Conservation (phyloP, 2,113 vertebrate genomes). For the Alosa alosa region DNA sequence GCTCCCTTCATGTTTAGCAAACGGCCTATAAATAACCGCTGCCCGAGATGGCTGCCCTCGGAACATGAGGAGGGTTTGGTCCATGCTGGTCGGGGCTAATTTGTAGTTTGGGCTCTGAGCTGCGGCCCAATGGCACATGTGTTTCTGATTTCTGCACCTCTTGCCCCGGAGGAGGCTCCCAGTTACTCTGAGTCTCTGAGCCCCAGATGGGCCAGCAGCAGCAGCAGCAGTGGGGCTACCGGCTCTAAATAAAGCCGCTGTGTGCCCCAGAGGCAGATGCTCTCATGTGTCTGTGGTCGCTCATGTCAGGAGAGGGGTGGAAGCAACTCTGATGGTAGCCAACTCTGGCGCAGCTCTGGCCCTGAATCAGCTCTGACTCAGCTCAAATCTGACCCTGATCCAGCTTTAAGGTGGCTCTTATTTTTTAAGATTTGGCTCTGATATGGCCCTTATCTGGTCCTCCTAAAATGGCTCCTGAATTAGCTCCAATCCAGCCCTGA, state of each 20-base stretch:
- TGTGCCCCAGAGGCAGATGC: slow-evolving; percentile 26
- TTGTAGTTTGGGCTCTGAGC: slow-evolving; percentile 35
- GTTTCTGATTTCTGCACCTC: slow-evolving; percentile 36
- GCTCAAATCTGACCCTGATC: not conserved
- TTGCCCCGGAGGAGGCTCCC: slow-evolving; percentile 19
- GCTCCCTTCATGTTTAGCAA: not conserved
- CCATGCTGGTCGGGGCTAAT: slow-evolving; percentile 29
- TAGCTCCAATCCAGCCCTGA: not conserved
- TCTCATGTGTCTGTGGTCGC: slow-evolving; percentile 32
- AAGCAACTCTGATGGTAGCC: not conserved
- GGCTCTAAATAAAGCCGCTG: slow-evolving; percentile 39
- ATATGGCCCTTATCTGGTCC: not conserved
- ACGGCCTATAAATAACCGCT: not conserved
- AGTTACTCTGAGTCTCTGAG: not conserved
- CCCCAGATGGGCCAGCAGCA: not conserved
- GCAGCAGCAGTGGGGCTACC: slow-evolving; percentile 1
- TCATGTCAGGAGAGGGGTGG: not conserved
- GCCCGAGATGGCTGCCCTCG: slow-evolving; percentile 3
- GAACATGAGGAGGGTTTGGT: slow-evolving; percentile 19
- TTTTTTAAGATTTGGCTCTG: not conserved
- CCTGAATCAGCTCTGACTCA: not conserved
- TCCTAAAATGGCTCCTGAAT: not conserved
- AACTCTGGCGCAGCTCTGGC: not conserved
- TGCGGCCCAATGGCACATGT: slow-evolving; percentile 22
- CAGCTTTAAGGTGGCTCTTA: not conserved